Evolutionary conservation across 1,140 invertebrate species (phyloP).

Genomic region (Ridgeia piscesae): DNA sequence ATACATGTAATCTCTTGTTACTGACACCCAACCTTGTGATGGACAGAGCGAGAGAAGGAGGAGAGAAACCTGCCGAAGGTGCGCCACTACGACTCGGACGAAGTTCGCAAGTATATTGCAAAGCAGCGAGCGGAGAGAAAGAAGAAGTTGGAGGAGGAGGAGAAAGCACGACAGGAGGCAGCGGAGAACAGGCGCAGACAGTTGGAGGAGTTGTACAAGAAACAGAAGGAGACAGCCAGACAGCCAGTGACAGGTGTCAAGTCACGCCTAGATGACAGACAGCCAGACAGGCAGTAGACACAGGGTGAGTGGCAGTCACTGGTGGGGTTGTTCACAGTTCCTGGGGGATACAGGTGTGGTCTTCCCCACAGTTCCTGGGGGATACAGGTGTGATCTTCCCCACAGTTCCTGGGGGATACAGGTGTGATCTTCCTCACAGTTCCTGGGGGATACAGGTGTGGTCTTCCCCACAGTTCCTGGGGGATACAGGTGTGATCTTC

Average conservation of each 20-base stretch:
- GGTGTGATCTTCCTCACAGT: no score
- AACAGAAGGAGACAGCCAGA: slow-evolving; percentile 24
- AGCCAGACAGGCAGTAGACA: background rate
- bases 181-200: slow-evolving; percentile 40
- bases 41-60: slow-evolving; percentile 41
- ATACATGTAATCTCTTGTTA: background rate
- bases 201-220: slow-evolving; percentile 32
- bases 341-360: no score
- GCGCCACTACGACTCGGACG: slow-evolving; percentile 50
- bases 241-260: background rate
- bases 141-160: slow-evolving; percentile 39
- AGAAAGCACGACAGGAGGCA: slow-evolving; percentile 36
- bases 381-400: no score
- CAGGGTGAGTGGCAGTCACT: background rate
- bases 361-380: no score
- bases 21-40: background rate
- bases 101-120: slow-evolving; percentile 49
- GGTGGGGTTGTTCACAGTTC: no score
- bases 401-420: no score
- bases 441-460: no score
- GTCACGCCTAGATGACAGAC: background rate
- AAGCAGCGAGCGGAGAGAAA: slow-evolving; percentile 43
- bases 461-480: no score
- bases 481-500: no score
- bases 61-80: slow-evolving; percentile 43